Conservation (phyloP, 2,113 vertebrate species). For the Istiophorus platypterus region DNA sequence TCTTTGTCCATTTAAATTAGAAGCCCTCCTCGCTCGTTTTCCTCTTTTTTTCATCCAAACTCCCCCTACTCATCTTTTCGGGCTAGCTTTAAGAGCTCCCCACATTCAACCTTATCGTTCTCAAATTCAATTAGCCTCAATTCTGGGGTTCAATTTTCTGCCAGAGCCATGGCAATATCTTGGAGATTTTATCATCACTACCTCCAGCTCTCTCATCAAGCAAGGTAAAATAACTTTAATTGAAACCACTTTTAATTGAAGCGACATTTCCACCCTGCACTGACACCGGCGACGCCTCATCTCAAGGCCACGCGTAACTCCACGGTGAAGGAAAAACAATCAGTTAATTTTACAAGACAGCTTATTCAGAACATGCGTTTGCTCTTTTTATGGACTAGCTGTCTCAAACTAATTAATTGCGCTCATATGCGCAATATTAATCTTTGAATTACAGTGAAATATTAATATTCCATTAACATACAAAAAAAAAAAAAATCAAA, state of each 20-base stretch:
- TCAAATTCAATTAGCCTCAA: conserved; percentile 83
- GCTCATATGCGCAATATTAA: background rate
- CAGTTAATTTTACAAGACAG: conserved; percentile 48
- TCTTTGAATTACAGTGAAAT: conserved; percentile 11
- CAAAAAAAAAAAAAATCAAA: background rate
- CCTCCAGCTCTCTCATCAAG: conserved; percentile 77
- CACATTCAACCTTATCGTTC: conserved; percentile 77
- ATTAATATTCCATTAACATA: background rate
- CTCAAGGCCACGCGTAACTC: conserved; percentile 17
- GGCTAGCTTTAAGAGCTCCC: conserved; percentile 64
- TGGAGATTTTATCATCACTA: conserved; percentile 76
- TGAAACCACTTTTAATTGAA: conserved; percentile 84
- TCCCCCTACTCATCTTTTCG: conserved; percentile 32
- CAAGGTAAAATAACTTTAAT: conserved; percentile 83
- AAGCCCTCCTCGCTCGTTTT: conserved; percentile 11
- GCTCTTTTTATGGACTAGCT: conserved; percentile 10
- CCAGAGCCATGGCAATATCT: conserved; percentile 73
- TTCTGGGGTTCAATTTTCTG: conserved; percentile 79
- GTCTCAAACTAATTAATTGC: conserved; percentile 40
- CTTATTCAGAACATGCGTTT: background rate
- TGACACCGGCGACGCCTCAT: conserved; percentile 33
- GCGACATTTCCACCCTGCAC: conserved; percentile 65
- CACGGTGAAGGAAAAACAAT: conserved; percentile 52
- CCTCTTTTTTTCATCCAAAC: conserved; percentile 16
- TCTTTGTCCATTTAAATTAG: conserved; percentile 63